These are phyloP conservation scores for Lepus oiostolus DNA, from an alignment of 2,797 vertebrate genomes.

Conservation along the genomic window DNA sequence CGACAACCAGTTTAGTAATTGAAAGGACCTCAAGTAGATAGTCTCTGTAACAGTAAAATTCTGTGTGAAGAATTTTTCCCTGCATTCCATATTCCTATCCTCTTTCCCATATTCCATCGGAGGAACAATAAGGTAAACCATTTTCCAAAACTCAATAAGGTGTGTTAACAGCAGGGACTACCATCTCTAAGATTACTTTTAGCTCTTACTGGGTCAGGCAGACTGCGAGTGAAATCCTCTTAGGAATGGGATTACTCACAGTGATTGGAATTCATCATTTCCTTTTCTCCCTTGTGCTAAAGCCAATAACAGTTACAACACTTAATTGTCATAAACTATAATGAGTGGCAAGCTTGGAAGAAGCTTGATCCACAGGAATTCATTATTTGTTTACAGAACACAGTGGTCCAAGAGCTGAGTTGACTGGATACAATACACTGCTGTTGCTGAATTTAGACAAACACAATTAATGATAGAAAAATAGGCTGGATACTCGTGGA, in stretches of 20 bases:
- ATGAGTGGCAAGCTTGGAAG: background rate
- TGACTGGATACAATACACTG: accelerated
- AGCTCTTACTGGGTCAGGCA: background rate
- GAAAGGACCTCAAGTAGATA: background rate
- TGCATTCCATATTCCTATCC: no score
- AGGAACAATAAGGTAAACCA: background rate
- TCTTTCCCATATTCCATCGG: background rate
- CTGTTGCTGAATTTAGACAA: background rate
- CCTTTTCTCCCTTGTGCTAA: background rate
- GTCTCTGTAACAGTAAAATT: background rate
- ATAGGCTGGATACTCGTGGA: background rate
- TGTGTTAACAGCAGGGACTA: background rate
- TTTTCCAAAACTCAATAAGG: background rate
- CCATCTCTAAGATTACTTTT: background rate
- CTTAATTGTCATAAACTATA: background rate
- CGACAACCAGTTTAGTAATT: background rate
- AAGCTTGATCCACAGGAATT: background rate
- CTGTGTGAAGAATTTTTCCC: background rate
- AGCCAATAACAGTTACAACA: background rate
- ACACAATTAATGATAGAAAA: background rate
- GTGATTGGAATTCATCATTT: background rate
- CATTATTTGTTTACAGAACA: background rate
- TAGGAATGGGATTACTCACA: background rate
- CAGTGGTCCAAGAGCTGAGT: background rate
- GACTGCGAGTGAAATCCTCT: background rate